A percentile compares a stretch with the other conserved stretches of the same genome.
Conservation (phyloP, 2,113 vertebrate genomes). For the Halcyon malimbica region DNA sequence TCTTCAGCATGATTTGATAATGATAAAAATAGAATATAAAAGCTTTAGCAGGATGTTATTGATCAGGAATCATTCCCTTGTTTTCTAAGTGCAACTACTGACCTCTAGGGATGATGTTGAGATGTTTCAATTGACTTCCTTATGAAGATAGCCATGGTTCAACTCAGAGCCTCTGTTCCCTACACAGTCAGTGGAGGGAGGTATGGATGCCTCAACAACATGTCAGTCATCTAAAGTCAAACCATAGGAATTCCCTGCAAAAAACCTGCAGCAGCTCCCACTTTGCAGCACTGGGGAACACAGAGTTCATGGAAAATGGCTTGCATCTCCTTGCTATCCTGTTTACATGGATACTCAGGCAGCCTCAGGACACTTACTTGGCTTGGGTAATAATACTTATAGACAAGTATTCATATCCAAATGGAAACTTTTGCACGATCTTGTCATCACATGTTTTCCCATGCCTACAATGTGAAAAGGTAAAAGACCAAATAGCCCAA, state of each 20-base stretch:
- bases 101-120: neutral
- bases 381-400: no score
- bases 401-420: no score
- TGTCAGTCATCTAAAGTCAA: no score
- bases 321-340: no score
- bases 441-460: neutral
- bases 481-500: neutral
- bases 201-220: neutral
- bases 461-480: no score
- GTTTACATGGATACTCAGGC: no score
- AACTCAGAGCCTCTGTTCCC: neutral
- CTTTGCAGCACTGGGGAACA: no score
- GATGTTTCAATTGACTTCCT: neutral
- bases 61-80: neutral
- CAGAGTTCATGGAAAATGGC: no score
- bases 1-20: constrained; percentile 29
- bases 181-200: neutral
- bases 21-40: neutral
- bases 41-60: neutral
- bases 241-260: no score
- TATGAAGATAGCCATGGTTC: neutral
- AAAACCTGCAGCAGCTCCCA: no score
- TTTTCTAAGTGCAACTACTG: neutral
- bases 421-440: neutral
- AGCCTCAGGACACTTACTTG: no score